Base-by-base conservation (phyloP, 2,888 invertebrate genomes). In the Aspidiotus destructor region DNA sequence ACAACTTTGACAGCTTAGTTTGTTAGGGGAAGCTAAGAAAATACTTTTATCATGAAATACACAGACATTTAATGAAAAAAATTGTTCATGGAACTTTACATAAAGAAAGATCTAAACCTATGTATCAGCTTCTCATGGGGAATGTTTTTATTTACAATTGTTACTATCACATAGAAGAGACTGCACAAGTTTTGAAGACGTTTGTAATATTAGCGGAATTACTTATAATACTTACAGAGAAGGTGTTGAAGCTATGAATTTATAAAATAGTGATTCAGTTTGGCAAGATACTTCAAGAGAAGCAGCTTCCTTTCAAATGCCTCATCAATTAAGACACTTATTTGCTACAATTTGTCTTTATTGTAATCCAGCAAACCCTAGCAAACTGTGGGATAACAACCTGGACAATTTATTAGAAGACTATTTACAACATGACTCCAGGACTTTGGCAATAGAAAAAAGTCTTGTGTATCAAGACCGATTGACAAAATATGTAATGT, bases 21-120 rank as follows among this genome's bases (percentile, higher is more conserved):
- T 28, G 28, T 28, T 28, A 28, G 5, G 28, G 28, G 28, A 28
- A 28, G 28, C 28, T 28, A 28, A n/a, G 28, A 28, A 28, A 28
- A 28, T 28, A 28, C 28, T 5, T 28, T 28, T 69, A 69, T 54
- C 60, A 65, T 8, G 62, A 68, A 11, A 65, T 70, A 58, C 69
- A 67, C 8, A 16, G 42, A 9, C 54, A 70, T 67, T 41, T 57
- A 60, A 67, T 48, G 5, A 28, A 28, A 28, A 28, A 28, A 28
- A 28, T 28, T 3, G 28, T 28, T 3, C 28, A 5, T 28, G 28
- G 28, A 28, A 5, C 5, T 28, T 28, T 28, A 28, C 1, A 28
- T 3, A 28, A 28, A 28, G 5, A 28, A 28, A 28, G 28, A 28
- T n/a, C n/a, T n/a, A 28, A 28, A 28, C 28, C 28, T 3, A 28